Evolutionary conservation across 2,797 vertebrate species (phyloP).

Genomic region (Mastacembelus armatus): DNA sequence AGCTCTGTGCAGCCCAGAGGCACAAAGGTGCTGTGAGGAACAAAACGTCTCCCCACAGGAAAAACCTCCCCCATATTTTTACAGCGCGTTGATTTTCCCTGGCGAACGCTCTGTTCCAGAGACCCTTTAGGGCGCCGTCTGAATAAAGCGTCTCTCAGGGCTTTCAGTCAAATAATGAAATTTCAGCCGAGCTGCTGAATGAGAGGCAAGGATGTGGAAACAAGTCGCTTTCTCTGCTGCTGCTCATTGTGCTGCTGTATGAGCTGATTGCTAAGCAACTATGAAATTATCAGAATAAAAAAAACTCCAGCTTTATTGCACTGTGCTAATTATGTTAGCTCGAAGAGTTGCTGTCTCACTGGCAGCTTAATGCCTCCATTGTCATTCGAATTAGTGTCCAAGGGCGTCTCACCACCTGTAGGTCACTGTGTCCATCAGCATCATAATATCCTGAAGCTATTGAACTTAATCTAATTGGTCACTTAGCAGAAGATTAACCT

Average conservation of each 20-base stretch:
- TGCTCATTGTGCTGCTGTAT: constrained; percentile 14
- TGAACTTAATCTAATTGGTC: neutral
- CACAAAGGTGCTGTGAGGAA: neutral
- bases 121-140: neutral
- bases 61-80: neutral
- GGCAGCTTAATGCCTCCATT: constrained; percentile 25
- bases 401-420: constrained; percentile 12
- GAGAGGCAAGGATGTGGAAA: neutral
- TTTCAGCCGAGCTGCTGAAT: neutral
- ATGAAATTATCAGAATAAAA: constrained; percentile 22
- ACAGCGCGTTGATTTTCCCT: neutral
- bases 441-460: neutral
- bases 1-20: constrained; percentile 1
- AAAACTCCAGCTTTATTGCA: constrained; percentile 19
- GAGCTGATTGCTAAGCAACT: constrained; percentile 43
- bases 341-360: constrained; percentile 21
- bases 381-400: constrained; percentile 44
- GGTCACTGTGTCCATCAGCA: too few relatives aligned
- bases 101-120: neutral
- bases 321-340: constrained; percentile 20
- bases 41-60: neutral
- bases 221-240: constrained; percentile 12
- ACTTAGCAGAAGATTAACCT: neutral
- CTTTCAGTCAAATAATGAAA: constrained; percentile 18
- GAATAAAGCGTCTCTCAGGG: constrained; percentile 24